A percentile compares a stretch with the other conserved stretches of the same genome.
These are phyloP conservation scores for Tragelaphus scriptus DNA, from an alignment of 2,113 vertebrate genomes.

Conservation along the genomic window DNA sequence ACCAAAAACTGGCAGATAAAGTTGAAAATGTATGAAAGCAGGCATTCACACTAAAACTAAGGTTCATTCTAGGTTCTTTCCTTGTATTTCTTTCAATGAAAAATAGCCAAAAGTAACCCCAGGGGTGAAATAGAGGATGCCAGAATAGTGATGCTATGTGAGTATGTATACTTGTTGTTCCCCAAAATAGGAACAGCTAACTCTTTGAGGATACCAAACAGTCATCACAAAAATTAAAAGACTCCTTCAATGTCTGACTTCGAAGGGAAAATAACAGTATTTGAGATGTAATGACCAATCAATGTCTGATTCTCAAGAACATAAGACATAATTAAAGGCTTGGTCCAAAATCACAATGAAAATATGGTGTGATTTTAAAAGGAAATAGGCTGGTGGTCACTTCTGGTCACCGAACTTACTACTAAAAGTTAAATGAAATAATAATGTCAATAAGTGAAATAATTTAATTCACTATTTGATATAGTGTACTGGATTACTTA, in stretches of 20 bases:
- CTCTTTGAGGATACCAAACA: not conserved
- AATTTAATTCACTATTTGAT: not conserved
- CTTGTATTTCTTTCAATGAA: not conserved
- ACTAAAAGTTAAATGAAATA: not conserved
- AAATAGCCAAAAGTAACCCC: not conserved
- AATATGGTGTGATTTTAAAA: slow-evolving; percentile 20
- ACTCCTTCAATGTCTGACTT: slow-evolving; percentile 6
- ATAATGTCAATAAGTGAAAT: not conserved
- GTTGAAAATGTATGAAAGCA: not conserved
- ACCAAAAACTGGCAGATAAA: not conserved
- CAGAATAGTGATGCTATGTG: not conserved
- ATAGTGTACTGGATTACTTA: not conserved
- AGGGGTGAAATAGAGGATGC: not conserved
- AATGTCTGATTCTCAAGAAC: slow-evolving; percentile 5
- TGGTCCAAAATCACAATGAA: slow-evolving; percentile 21
- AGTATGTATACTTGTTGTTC: not conserved
- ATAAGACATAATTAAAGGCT: slow-evolving; percentile 2
- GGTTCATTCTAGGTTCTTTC: not conserved
- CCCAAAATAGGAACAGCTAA: not conserved
- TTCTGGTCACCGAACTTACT: not conserved
- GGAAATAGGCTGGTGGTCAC: not conserved
- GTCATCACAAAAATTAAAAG: slow-evolving; percentile 9
- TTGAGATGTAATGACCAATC: not conserved
- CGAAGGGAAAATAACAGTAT: not conserved
- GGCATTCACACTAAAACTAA: not conserved